Percentiles rank a stretch among this genome's conserved stretches.
Conservation (phyloP, 2,113 vertebrate genomes). For the Ageneiosus marmoratus region DNA sequence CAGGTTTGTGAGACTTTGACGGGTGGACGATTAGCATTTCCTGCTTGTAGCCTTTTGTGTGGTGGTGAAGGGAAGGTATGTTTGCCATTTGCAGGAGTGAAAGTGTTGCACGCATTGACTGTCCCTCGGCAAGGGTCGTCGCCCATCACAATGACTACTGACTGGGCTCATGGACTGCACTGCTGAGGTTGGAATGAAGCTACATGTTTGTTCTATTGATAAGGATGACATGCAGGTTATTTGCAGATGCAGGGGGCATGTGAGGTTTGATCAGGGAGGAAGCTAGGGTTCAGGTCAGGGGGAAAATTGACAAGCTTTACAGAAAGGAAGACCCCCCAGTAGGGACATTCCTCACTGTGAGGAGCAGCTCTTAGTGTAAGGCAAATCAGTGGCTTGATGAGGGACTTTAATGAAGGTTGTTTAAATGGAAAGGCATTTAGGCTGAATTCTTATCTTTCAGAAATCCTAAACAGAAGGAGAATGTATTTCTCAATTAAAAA, state of each 20-base stretch:
- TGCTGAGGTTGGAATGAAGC: constrained; percentile 46
- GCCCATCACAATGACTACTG: constrained; percentile 44
- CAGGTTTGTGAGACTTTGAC: constrained; percentile 39
- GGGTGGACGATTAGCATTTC: constrained; percentile 53
- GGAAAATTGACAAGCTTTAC: background rate
- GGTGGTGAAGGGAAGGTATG: constrained; percentile 50
- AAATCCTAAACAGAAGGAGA: background rate
- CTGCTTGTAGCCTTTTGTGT: constrained; percentile 47
- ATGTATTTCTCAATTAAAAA: background rate
- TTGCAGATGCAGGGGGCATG: constrained; percentile 24
- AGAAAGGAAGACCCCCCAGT: constrained; percentile 6
- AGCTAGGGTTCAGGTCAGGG: constrained; percentile 16
- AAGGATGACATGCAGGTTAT: constrained; percentile 44
- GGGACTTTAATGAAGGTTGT: background rate
- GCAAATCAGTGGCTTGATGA: background rate
- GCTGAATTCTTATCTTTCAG: background rate
- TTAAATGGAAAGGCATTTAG: background rate
- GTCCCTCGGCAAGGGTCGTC: constrained; percentile 34
- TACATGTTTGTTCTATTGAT: constrained; percentile 46
- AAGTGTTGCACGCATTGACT: constrained; percentile 49
- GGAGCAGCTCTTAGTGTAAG: background rate
- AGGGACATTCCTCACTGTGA: constrained; percentile 9
- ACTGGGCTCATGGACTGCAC: constrained; percentile 29
- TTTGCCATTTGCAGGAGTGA: constrained; percentile 49
- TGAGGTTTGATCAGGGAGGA: constrained; percentile 34